Conservation (phyloP, 2,888 invertebrate species). For the Protodeltote pygarga region DNA sequence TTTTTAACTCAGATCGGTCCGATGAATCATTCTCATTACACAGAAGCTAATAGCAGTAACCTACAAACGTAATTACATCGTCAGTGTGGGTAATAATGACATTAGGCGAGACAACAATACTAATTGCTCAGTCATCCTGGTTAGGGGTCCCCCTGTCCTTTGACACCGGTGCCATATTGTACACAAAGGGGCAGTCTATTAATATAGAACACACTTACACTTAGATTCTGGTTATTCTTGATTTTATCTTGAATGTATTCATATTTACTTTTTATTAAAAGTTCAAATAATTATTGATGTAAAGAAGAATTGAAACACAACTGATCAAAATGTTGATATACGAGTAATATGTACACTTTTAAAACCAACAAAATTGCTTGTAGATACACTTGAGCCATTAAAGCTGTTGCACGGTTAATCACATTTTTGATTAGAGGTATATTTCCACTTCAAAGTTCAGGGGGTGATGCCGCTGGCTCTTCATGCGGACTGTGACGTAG, state of each 20-base stretch:
- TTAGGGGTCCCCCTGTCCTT: conserved; percentile 27
- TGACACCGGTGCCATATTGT: conserved; percentile 10
- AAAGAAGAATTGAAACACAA: no score
- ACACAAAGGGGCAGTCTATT: conserved; percentile 20
- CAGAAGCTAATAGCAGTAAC: conserved; percentile 29
- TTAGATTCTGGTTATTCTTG: neutral
- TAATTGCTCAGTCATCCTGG: conserved; percentile 33
- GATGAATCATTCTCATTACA: conserved; percentile 33
- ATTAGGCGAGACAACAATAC: conserved; percentile 27
- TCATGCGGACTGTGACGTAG: conserved; percentile 79
- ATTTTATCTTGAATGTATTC: neutral
- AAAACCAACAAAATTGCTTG: no score
- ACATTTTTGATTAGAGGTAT: conserved; percentile 62
- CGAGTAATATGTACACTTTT: no score
- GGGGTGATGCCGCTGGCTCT: conserved; percentile 80
- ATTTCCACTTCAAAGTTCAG: conserved; percentile 82
- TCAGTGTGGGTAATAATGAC: conserved; percentile 29
- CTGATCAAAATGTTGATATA: no score
- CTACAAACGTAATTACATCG: conserved; percentile 30
- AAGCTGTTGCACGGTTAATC: conserved; percentile 19
- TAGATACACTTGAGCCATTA: no score
- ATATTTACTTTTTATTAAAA: no score
- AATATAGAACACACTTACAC: no score
- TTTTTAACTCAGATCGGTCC: neutral
- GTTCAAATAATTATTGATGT: no score